Percentiles rank a stretch among this genome's conserved stretches.
Evolutionary conservation across 2,888 invertebrate species (phyloP).

Genomic region (Azorinus chamasolen): DNA sequence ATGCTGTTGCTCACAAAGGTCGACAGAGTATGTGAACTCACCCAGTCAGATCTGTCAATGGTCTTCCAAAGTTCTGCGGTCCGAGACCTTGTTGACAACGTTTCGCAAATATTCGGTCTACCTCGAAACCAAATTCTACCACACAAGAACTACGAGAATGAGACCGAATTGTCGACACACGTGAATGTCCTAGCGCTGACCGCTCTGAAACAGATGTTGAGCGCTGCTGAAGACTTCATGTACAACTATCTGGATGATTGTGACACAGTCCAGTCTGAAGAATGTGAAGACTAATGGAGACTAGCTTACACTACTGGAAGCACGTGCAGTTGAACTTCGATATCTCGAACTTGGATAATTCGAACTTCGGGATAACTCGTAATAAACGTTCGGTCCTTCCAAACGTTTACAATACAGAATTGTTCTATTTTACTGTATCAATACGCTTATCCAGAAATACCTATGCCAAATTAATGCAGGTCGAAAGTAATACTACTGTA

Average conservation of each 20-base stretch:
- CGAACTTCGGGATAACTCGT: too few relatives aligned
- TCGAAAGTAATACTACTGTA: too few relatives aligned
- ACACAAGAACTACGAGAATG: constrained; percentile 65
- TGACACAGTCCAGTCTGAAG: too few relatives aligned
- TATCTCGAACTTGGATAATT: too few relatives aligned
- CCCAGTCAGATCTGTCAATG: constrained; percentile 37
- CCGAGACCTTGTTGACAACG: constrained; percentile 44
- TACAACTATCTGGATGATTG: constrained; percentile 19
- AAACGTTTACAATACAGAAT: too few relatives aligned
- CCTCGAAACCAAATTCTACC: constrained; percentile 59
- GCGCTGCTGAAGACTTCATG: constrained; percentile 56
- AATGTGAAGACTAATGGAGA: too few relatives aligned
- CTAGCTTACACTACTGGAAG: too few relatives aligned
- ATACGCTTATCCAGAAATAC: too few relatives aligned
- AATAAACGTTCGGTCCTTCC: too few relatives aligned
- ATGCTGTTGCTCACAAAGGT: constrained; percentile 62
- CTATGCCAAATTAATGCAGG: too few relatives aligned
- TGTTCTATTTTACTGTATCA: too few relatives aligned
- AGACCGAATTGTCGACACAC: constrained; percentile 41
- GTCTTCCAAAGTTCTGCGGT: constrained; percentile 39
- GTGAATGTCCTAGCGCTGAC: constrained; percentile 53
- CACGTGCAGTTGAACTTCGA: too few relatives aligned
- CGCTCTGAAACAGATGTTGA: constrained; percentile 55
- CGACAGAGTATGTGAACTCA: constrained; percentile 53
- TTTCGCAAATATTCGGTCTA: constrained; percentile 52